These are phyloP conservation scores for Pristionchus maxplancki DNA, from an alignment of 2,888 invertebrate genomes.

Conservation along the genomic window DNA sequence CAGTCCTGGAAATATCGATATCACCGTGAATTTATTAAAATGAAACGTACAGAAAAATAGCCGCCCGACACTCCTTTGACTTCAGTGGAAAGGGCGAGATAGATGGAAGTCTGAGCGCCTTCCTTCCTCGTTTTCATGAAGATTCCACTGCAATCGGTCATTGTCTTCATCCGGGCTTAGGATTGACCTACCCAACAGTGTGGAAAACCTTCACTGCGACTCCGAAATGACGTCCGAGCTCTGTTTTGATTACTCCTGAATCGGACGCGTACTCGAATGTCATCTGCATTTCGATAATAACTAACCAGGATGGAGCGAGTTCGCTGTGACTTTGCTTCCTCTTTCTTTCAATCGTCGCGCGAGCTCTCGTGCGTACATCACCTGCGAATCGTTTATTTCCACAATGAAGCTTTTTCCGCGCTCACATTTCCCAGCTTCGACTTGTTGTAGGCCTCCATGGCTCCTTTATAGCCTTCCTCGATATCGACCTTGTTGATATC, in stretches of 20 bases:
- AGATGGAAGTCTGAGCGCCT: conserved; percentile 88
- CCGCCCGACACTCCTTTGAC: conserved; percentile 87
- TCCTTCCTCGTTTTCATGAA: conserved; percentile 84
- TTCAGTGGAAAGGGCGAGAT: conserved; percentile 85
- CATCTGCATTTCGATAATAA: too few species aligned
- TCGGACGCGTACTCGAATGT: background rate
- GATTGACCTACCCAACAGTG: background rate
- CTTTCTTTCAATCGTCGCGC: background rate
- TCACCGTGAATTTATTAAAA: too few species aligned
- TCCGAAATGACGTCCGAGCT: background rate
- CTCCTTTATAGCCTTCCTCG: background rate
- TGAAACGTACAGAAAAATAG: conserved; percentile 82
- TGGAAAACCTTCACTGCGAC: background rate
- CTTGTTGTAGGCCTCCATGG: conserved; percentile 61
- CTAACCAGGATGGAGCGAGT: background rate
- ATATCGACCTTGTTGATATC: conserved; percentile 56
- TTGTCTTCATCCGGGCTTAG: too few species aligned
- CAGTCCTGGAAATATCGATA: background rate
- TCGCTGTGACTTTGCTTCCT: background rate
- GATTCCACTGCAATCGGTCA: conserved; percentile 67
- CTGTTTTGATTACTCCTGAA: conserved; percentile 19
- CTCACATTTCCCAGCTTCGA: conserved; percentile 74
- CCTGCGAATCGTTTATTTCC: background rate
- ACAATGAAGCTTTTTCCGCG: background rate
- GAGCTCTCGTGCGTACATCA: background rate